Conservation (phyloP, 2,888 invertebrate genomes). For the Sminthurinus aureus region DNA sequence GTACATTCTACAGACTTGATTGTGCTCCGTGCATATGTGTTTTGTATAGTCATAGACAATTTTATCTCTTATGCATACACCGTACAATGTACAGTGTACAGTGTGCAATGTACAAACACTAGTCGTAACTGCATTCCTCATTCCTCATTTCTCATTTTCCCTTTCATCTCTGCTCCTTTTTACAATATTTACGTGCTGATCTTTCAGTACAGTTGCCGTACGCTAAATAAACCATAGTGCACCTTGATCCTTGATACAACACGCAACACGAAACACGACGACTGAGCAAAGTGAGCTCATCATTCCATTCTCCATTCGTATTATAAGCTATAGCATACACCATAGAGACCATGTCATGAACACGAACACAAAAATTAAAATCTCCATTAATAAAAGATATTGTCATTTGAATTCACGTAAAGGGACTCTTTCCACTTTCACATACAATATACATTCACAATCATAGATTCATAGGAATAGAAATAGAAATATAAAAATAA, state of each 20-base stretch:
- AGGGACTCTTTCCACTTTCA: no score
- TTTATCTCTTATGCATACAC: background rate
- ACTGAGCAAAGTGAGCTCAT: no score
- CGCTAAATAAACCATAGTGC: no score
- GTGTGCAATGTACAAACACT: background rate
- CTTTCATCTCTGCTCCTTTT: no score
- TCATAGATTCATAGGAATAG: slow-evolving; percentile 4
- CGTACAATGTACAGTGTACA: no score
- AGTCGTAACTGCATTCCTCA: background rate
- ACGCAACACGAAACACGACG: no score
- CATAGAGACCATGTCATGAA: slow-evolving; percentile 8
- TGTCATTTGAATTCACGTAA: slow-evolving; percentile 20
- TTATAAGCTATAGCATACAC: slow-evolving; percentile 16
- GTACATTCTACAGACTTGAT: background rate
- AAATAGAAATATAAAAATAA: background rate
- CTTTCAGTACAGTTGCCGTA: no score
- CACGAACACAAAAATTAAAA: slow-evolving; percentile 43
- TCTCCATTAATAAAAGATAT: slow-evolving; percentile 36
- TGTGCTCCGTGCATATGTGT: background rate
- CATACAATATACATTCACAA: no score
- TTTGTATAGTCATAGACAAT: background rate
- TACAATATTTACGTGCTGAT: no score
- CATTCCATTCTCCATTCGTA: slow-evolving; percentile 1
- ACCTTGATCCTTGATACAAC: no score
- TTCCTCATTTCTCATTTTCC: no score